Evolutionary conservation across 2,888 invertebrate species (phyloP), one percentile per base, ranked within the genome.

Genomic region (Molanna angustata): DNA sequence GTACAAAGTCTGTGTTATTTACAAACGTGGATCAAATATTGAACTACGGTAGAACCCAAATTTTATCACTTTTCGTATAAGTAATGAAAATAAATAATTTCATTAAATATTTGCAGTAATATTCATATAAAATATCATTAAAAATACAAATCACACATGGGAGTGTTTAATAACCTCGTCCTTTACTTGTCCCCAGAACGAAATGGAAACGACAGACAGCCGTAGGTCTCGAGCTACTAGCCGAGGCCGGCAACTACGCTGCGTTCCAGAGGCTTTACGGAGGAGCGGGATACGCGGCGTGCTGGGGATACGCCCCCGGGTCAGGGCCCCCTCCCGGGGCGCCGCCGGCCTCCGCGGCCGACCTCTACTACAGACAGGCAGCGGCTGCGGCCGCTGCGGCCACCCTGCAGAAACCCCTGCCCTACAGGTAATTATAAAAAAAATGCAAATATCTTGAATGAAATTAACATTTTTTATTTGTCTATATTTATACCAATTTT

Each of bases 161-260:
- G n/a, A n/a, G n/a, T n/a, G n/a, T n/a, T n/a, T n/a, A n/a, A n/a
- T n/a, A n/a, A n/a, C n/a, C n/a, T n/a, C n/a, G n/a, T n/a, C n/a
- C n/a, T n/a, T n/a, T n/a, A n/a, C n/a, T 41, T 20, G 27, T 20
- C 11, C 78, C 19, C 83, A 94, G 94, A 72, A 98, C 98, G 69
- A 98, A 98, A 79, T 99, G 98, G 98, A 98, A 98, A 74, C 85
- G 98, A 1, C 98, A 98, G 72, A 96, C 98, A 13, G 95, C 98
- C 0, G 98, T 98, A 2, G 97, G 98, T 0, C 73, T 97, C 62
- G 99, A 99, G 70, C 83, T 99, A 33, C 77, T 99, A 51, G 94
- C 96, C 2, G 99, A 99, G 71, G 95, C 97, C 0, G 95, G 95
- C 6, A 98, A 97, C 77, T 94, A 94, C 74, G 96, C 96, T 1